Conservation (phyloP, 53 echinoderm and acorn worm species). For the Temnopleurus reevesii region DNA sequence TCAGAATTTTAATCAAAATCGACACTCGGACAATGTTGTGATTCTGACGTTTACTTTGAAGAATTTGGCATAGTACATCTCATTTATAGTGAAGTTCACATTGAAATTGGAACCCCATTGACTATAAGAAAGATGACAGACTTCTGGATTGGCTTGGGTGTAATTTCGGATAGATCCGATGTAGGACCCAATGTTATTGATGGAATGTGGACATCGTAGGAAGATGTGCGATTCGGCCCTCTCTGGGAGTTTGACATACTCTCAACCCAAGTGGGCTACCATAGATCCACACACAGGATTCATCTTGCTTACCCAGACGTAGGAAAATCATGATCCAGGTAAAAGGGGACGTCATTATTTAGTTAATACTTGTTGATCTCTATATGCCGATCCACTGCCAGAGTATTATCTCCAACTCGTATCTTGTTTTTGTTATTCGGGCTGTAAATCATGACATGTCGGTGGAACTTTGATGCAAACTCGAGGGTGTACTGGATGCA, state of each 20-base stretch:
- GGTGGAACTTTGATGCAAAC: constrained; percentile 28
- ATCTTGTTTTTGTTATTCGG: constrained; percentile 80
- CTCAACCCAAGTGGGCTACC: background rate
- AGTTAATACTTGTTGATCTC: constrained; percentile 49
- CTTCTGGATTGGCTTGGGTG: background rate
- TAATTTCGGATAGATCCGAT: background rate
- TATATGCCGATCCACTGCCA: constrained; percentile 64
- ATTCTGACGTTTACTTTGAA: no score
- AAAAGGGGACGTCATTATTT: constrained; percentile 47
- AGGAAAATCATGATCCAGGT: constrained; percentile 71
- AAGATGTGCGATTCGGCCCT: background rate
- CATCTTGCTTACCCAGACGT: constrained; percentile 61
- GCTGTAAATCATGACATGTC: constrained; percentile 11
- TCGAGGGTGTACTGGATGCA: constrained; percentile 60
- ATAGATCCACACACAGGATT: background rate
- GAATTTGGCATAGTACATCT: constrained; percentile 40
- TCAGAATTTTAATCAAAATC: no score
- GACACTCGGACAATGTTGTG: no score
- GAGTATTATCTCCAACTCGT: constrained; percentile 44
- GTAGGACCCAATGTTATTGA: background rate
- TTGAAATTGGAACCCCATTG: constrained; percentile 67
- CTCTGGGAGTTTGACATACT: background rate
- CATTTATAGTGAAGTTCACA: constrained; percentile 46
- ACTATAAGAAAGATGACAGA: background rate
- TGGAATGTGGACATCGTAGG: background rate